A percentile compares a stretch with the other conserved stretches of the same genome.
Conservation (phyloP, 2,888 invertebrate genomes). For the Furcula furcula region DNA sequence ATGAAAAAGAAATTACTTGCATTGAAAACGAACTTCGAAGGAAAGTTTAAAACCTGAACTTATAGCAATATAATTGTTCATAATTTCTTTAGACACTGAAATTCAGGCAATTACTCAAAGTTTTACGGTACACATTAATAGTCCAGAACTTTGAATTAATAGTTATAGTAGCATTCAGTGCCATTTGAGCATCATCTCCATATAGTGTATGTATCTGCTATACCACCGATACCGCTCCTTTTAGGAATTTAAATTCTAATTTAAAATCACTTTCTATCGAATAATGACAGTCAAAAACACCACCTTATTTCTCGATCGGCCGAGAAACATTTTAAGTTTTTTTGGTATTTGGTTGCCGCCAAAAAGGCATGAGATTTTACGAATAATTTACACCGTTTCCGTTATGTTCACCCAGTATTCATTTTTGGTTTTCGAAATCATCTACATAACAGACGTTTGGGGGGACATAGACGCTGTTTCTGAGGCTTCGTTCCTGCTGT, state of each 20-base stretch:
- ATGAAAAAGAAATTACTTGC: no score
- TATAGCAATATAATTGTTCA: background rate
- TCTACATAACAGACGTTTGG: conserved; percentile 58
- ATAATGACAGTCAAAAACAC: conserved; percentile 40
- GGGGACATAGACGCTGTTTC: conserved; percentile 62
- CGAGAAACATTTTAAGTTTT: conserved; percentile 45
- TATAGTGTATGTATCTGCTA: no score
- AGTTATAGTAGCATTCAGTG: no score
- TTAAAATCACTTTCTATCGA: no score
- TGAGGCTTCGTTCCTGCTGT: conserved; percentile 60
- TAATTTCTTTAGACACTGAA: background rate
- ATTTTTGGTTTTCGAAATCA: conserved; percentile 58
- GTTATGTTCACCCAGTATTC: conserved; percentile 54
- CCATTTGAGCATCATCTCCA: no score
- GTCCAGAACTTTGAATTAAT: no score
- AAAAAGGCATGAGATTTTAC: conserved; percentile 28
- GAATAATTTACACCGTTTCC: conserved; percentile 41
- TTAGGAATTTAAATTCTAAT: no score
- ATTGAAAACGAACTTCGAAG: no score
- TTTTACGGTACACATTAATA: no score
- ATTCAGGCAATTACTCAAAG: background rate
- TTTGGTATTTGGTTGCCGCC: conserved; percentile 57
- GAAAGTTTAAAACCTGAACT: background rate
- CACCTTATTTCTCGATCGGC: conserved; percentile 44
- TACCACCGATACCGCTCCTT: no score